Conservation (phyloP, 2,797 vertebrate genomes). For the Ceyx erithaca region DNA sequence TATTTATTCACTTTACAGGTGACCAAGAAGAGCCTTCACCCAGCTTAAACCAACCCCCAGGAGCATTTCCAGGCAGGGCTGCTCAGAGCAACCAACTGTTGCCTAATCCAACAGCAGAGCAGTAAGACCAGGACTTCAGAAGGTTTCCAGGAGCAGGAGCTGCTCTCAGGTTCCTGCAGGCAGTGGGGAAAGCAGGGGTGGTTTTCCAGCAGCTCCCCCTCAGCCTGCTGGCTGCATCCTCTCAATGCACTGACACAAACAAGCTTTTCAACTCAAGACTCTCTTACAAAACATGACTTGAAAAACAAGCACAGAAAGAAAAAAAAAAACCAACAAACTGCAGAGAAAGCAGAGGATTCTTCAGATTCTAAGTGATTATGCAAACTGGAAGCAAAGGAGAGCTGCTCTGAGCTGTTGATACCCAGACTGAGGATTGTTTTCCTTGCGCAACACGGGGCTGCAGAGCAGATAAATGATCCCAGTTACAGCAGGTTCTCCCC, state of each 20-base stretch:
- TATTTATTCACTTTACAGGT: neutral
- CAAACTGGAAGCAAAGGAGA: neutral
- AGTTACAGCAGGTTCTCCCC: slow-evolving; percentile 18
- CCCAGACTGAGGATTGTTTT: neutral
- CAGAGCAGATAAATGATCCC: neutral
- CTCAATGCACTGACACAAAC: neutral
- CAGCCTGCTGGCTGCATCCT: neutral
- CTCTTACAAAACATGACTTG: neutral
- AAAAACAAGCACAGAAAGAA: neutral
- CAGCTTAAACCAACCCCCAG: neutral
- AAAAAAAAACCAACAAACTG: neutral
- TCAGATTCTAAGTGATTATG: neutral
- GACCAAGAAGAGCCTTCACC: neutral
- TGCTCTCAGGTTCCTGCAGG: neutral
- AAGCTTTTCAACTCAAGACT: neutral
- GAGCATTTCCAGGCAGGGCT: neutral
- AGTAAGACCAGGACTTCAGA: neutral
- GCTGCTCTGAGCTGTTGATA: neutral
- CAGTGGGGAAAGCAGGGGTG: neutral
- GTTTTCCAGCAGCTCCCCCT: neutral
- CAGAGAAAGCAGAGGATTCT: neutral
- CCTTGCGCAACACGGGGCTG: neutral
- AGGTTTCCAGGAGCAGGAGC: neutral
- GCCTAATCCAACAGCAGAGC: neutral
- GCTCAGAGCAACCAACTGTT: neutral